Conservation (phyloP, 2,113 vertebrate genomes). For the Malurus elegans region DNA sequence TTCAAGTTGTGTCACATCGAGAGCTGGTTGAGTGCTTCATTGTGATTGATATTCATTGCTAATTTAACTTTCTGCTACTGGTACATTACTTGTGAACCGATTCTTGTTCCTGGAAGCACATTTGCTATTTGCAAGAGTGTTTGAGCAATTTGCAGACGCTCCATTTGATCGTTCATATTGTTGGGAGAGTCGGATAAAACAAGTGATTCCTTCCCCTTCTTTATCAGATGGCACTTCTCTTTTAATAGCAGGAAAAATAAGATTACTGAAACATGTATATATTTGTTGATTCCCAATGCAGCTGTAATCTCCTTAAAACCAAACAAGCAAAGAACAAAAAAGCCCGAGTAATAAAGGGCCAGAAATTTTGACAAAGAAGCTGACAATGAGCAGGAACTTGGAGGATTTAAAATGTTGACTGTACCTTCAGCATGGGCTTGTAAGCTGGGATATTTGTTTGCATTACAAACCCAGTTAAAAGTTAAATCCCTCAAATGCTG, state of each 20-base stretch:
- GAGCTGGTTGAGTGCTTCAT: constrained; percentile 37
- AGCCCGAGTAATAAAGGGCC: rapidly evolving
- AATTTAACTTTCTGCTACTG: constrained; percentile 48
- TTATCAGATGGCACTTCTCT: neutral
- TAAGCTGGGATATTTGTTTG: neutral
- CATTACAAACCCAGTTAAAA: neutral
- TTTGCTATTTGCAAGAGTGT: neutral
- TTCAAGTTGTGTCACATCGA: constrained; percentile 63
- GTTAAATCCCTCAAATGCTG: neutral
- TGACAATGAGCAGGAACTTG: neutral
- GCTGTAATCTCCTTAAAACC: neutral
- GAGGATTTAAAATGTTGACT: neutral
- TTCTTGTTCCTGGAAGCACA: constrained; percentile 4
- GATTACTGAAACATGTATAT: neutral
- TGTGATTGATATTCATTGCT: constrained; percentile 61
- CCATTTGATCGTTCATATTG: neutral
- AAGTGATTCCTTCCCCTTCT: neutral
- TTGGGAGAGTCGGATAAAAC: neutral
- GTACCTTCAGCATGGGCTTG: neutral
- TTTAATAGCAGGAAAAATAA: neutral
- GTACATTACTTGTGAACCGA: neutral
- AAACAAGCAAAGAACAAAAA: neutral
- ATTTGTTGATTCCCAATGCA: neutral
- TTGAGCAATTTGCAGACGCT: neutral
- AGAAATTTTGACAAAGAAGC: neutral